A percentile compares a stretch with the other conserved stretches of the same genome.
Evolutionary conservation across 2,888 invertebrate species (phyloP).

Genomic region (Oscheius myriophilus): DNA sequence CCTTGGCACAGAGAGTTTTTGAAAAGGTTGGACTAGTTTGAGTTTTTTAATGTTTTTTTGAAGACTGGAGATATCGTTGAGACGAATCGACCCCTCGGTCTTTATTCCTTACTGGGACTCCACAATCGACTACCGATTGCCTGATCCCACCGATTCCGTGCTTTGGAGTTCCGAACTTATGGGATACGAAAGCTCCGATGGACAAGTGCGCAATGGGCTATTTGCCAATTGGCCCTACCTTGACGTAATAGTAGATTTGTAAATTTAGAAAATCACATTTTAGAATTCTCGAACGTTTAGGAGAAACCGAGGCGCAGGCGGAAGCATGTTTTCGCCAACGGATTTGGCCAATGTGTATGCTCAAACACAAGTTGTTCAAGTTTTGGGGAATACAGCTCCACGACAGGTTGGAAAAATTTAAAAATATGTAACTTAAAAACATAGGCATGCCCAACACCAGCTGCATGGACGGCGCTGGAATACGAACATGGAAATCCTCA

Average conservation of each 20-base stretch:
- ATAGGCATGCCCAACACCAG: slow-evolving; percentile 10
- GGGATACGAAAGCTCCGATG: slow-evolving; percentile 34
- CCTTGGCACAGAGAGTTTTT: slow-evolving; percentile 18
- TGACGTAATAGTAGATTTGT: slow-evolving; percentile 24
- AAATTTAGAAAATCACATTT: not conserved
- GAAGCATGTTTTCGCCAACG: not conserved
- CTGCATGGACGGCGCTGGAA: slow-evolving; percentile 11
- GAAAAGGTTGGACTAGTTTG: slow-evolving; percentile 13
- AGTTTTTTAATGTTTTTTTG: not conserved
- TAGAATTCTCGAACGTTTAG: not conserved
- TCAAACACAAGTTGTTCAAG: not conserved
- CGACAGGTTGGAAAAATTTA: not conserved
- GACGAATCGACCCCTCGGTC: slow-evolving; percentile 5
- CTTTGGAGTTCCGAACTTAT: slow-evolving; percentile 19
- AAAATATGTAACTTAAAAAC: not conserved
- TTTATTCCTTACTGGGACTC: slow-evolving; percentile 23
- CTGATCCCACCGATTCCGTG: slow-evolving; percentile 3
- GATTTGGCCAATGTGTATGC: not conserved
- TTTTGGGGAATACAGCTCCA: slow-evolving; percentile 7
- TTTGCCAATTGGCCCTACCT: slow-evolving; percentile 58
- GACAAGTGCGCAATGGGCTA: slow-evolving; percentile 47
- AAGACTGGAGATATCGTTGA: slow-evolving; percentile 16
- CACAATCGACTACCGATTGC: slow-evolving; percentile 1
- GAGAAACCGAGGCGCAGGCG: not conserved
- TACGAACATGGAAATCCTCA: slow-evolving; percentile 15